These are phyloP conservation scores for Mustela nigripes DNA, from an alignment of 2,113 vertebrate species.

Conservation along the genomic window DNA sequence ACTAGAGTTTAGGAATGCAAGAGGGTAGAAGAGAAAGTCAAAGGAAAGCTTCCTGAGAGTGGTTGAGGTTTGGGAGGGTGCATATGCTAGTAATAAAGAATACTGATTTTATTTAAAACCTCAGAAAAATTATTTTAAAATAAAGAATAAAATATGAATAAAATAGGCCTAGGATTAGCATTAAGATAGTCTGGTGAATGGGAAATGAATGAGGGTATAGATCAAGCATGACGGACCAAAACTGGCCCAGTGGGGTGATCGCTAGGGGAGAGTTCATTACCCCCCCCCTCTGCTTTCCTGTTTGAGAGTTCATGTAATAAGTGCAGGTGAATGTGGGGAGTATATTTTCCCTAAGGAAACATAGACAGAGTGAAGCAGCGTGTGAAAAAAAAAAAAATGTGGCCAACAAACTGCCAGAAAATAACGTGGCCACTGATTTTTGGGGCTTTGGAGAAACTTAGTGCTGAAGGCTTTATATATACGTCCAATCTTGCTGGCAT, in stretches of 20 bases:
- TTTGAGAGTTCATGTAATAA: background rate
- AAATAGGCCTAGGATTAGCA: background rate
- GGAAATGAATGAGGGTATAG: background rate
- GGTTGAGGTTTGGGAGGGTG: background rate
- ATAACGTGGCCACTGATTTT: background rate
- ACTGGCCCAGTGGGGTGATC: background rate
- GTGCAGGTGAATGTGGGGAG: background rate
- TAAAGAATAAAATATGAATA: background rate
- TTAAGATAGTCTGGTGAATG: background rate
- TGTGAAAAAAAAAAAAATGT: background rate
- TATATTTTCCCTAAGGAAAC: background rate
- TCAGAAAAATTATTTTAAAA: background rate
- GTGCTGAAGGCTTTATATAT: background rate
- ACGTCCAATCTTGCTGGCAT: background rate
- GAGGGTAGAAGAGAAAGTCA: background rate
- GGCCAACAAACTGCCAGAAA: slow-evolving; percentile 5
- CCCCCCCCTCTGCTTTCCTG: background rate
- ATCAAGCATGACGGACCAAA: background rate
- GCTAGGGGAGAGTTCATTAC: background rate
- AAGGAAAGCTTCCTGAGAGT: background rate
- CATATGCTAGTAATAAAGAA: background rate
- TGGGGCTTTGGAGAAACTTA: background rate
- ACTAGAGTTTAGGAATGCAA: background rate
- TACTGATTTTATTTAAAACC: background rate
- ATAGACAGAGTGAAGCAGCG: background rate